These are phyloP conservation scores for Anorthoa munda DNA, from an alignment of 2,888 invertebrate genomes.

Conservation along the genomic window DNA sequence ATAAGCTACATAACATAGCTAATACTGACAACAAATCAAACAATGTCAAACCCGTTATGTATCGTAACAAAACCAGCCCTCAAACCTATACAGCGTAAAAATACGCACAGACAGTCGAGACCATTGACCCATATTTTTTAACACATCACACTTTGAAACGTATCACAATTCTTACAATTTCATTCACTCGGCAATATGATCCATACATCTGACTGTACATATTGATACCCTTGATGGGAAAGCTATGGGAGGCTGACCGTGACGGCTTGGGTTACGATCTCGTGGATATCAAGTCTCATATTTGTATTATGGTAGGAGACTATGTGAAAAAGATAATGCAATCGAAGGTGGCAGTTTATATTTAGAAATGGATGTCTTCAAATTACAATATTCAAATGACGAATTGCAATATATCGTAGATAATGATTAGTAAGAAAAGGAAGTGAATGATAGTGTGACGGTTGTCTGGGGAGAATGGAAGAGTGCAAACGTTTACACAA, in stretches of 20 bases:
- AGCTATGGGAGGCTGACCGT: slow-evolving; percentile 80
- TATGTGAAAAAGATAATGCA: slow-evolving; percentile 45
- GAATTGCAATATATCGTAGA: too few relatives aligned
- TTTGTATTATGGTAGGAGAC: slow-evolving; percentile 48
- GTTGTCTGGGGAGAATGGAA: too few relatives aligned
- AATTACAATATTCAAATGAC: background rate
- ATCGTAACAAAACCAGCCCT: background rate
- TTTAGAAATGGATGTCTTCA: background rate
- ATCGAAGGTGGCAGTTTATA: background rate
- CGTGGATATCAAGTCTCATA: slow-evolving; percentile 74
- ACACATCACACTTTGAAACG: slow-evolving; percentile 49
- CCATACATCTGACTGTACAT: slow-evolving; percentile 59
- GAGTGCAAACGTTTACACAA: too few relatives aligned
- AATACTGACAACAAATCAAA: background rate
- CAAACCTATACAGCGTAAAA: slow-evolving; percentile 32
- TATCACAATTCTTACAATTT: slow-evolving; percentile 54
- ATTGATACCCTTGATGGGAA: slow-evolving; percentile 82
- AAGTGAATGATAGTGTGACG: too few relatives aligned
- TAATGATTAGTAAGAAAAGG: too few relatives aligned
- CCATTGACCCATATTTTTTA: slow-evolving; percentile 44
- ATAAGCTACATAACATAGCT: too few relatives aligned
- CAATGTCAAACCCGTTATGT: background rate
- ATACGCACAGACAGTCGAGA: slow-evolving; percentile 38
- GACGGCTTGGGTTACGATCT: slow-evolving; percentile 80
- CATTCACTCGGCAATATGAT: slow-evolving; percentile 62